phyloP scores from a whole-genome alignment of 2,888 invertebrate genomes.

The Heliothis peltigera region DNA sequence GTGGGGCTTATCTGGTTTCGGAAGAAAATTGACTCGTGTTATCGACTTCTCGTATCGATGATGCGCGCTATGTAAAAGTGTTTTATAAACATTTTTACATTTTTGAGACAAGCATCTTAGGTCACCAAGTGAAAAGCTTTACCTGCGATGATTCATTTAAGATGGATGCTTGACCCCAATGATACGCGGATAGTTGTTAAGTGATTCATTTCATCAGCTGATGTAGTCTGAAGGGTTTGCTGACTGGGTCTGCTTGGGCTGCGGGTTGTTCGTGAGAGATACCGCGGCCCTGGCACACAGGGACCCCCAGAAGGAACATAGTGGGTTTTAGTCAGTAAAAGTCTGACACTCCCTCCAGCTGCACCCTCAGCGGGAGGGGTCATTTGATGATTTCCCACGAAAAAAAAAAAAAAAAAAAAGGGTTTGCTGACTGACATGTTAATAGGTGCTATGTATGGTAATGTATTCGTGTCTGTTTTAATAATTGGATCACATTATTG shows the following conservation, averaged over 20 bases:
- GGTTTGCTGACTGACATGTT: slow-evolving; percentile 4
- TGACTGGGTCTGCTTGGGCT: too few species aligned
- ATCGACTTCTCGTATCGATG: too few species aligned
- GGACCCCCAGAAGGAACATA: too few species aligned
- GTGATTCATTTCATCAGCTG: slow-evolving; percentile 67
- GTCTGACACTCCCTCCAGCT: too few species aligned
- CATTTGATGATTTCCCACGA: too few species aligned
- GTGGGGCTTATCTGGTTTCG: slow-evolving; percentile 24
- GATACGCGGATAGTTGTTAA: slow-evolving; percentile 68
- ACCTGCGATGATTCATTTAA: slow-evolving; percentile 69
- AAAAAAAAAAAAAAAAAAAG: too few species aligned
- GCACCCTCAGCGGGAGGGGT: too few species aligned
- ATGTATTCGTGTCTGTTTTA: slow-evolving; percentile 7
- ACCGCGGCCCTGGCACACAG: too few species aligned
- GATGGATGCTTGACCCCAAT: slow-evolving; percentile 72
- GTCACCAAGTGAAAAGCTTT: slow-evolving; percentile 61
- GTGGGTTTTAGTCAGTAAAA: too few species aligned
- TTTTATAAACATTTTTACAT: slow-evolving; percentile 3
- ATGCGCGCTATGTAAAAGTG: too few species aligned
- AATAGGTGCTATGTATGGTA: not conserved
- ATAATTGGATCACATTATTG: not conserved
- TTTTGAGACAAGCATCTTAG: slow-evolving; percentile 28
- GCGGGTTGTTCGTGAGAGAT: too few species aligned
- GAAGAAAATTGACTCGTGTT: not conserved
- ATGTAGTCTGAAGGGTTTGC: slow-evolving; percentile 16